Evolutionary conservation across 2,797 vertebrate genomes (phyloP).

Genomic region (Danio tinwini): DNA sequence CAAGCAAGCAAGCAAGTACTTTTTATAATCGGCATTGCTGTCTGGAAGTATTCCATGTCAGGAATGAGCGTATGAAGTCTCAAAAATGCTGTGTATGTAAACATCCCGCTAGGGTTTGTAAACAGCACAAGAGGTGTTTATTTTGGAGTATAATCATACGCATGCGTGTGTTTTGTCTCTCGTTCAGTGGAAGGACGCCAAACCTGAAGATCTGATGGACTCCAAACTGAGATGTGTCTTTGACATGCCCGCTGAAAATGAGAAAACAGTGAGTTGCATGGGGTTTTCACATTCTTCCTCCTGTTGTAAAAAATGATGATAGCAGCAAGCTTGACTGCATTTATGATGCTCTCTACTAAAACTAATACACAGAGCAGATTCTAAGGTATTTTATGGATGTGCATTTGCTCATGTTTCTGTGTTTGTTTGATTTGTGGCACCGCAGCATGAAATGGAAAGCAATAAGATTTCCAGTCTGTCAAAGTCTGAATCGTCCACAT

Average conservation of each 20-base stretch:
- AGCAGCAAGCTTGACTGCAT: neutral
- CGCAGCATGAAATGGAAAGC: conserved; percentile 94
- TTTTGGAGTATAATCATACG: conserved; percentile 4
- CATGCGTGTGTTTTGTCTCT: conserved; percentile 11
- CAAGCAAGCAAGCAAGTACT: too few species aligned
- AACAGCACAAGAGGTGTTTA: conserved; percentile 2
- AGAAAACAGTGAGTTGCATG: conserved; percentile 87
- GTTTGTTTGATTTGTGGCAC: conserved; percentile 54
- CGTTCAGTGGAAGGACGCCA: conserved; percentile 97
- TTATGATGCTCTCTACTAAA: neutral
- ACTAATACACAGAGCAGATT: conserved; percentile 8
- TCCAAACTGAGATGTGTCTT: conserved; percentile 99
- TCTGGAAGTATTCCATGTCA: neutral
- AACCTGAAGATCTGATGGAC: conserved; percentile 98
- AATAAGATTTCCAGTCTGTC: conserved; percentile 92
- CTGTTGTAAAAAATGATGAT: neutral
- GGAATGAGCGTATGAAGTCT: neutral
- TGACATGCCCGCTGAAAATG: conserved; percentile 93
- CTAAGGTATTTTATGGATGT: neutral
- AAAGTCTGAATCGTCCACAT: conserved; percentile 90
- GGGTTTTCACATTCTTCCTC: neutral
- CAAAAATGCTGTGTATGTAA: neutral
- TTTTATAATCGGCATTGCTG: neutral
- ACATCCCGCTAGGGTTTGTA: neutral
- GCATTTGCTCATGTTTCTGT: neutral